Base-by-base conservation (phyloP, 2,888 invertebrate genomes). In the Automeris io region DNA sequence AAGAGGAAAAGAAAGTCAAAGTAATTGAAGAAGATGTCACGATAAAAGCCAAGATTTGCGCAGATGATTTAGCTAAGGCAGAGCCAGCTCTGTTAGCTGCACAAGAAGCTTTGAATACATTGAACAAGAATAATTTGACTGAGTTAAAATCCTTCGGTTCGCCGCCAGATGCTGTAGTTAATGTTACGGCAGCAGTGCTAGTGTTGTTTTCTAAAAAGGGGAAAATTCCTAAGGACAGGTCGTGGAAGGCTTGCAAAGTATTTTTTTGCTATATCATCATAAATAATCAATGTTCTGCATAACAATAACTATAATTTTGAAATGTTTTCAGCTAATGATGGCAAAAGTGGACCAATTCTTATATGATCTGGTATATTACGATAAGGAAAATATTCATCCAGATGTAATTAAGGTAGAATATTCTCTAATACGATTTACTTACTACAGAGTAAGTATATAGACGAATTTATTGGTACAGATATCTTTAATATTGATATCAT, bases 91-190 rank as follows among this genome's bases (percentile, higher is more conserved):
- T 98, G 16, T 65, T 92, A 12, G 96, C 96, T 7, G 97, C 98
- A 0, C 93, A 95, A 65, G 95, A 93, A 56, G 97, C 98, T 5
- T 78, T 98, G 35, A 94, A 97, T 64, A 97, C 97, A 0, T 77
- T 98, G 16, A 97, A 98, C 66, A 98, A 98, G 85, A 93, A 91
- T 62, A 98, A 98, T 71, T 78, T 98, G 49, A 97, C 97, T 0
- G 98, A 98, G 79, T 76, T 98, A 64, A 97, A 97, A 70, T 96
- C 97, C 0, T 97, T 98, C 70, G 95, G 96, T 1, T 91, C 95
- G 3, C 98, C 98, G 3, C 96, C 96, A 0, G 91, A 92, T 26
- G 95, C 95, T 37, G 97, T 97, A 0, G 92, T 94, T 1, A 93
- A 91, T 55, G 97, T 97, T 0, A 91, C 92, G 5, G 93, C 95